Conservation (phyloP, 2,113 vertebrate genomes). For the Glaucomys volans region DNA sequence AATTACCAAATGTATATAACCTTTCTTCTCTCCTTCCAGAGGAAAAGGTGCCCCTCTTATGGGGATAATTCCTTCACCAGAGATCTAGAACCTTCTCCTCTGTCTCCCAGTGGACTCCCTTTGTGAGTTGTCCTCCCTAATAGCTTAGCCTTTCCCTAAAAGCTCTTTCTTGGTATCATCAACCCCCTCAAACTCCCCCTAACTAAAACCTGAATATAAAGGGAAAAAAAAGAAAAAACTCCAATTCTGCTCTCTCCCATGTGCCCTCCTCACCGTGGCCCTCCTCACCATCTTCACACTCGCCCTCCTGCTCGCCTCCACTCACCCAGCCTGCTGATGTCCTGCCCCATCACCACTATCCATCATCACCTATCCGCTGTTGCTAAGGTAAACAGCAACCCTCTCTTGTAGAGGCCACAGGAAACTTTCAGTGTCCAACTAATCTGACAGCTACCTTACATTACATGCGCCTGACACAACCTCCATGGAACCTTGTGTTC, state of each 20-base stretch:
- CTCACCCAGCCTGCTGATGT: neutral
- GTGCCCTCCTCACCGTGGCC: neutral
- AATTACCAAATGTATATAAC: neutral
- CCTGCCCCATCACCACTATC: neutral
- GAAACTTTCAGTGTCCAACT: neutral
- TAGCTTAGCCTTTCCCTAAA: neutral
- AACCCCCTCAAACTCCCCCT: neutral
- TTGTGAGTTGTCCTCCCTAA: neutral
- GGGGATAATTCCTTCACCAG: neutral
- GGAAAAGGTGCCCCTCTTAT: neutral
- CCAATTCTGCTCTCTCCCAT: neutral
- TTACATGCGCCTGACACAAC: neutral
- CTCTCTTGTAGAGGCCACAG: neutral
- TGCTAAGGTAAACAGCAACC: neutral
- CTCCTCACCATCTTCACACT: neutral
- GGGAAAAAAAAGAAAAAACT: neutral
- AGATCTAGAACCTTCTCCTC: neutral
- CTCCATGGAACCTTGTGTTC: neutral
- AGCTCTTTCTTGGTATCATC: neutral
- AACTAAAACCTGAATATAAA: constrained; percentile 6
- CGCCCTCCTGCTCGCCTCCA: neutral
- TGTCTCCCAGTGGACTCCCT: no score
- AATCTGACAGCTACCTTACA: neutral
- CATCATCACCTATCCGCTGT: neutral
- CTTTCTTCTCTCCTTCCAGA: neutral